phyloP scores from a whole-genome alignment of 1,140 invertebrate species.

The Penaeus japonicus region DNA sequence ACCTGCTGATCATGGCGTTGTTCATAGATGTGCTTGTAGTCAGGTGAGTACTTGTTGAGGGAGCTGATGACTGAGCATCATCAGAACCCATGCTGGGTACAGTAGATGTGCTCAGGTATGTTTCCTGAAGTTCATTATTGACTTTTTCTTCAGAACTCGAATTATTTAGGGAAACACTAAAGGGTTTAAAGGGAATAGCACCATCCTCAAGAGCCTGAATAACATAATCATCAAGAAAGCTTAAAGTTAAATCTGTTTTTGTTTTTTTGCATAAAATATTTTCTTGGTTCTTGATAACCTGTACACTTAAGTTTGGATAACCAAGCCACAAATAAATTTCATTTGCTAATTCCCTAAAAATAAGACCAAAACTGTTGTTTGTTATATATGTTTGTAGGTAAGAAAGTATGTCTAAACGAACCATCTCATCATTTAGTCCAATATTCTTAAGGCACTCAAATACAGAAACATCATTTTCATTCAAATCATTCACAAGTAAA shows the following conservation, averaged over 20 bases:
- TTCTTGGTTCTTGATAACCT: slow-evolving; percentile 23
- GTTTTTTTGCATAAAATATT: slow-evolving; percentile 15
- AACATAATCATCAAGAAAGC: slow-evolving; percentile 40
- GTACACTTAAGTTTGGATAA: slow-evolving; percentile 20
- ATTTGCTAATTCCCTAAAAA: not conserved
- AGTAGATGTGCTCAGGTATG: not conserved
- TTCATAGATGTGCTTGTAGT: slow-evolving; percentile 25
- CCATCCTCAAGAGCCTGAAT: slow-evolving; percentile 21
- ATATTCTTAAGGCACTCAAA: slow-evolving; percentile 52
- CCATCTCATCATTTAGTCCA: slow-evolving; percentile 32
- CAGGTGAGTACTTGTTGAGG: slow-evolving; percentile 26
- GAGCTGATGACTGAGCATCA: slow-evolving; percentile 33
- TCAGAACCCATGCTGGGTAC: slow-evolving; percentile 15
- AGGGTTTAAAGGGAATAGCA: slow-evolving; percentile 23
- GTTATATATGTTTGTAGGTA: not conserved
- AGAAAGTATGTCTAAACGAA: slow-evolving; percentile 22
- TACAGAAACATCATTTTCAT: slow-evolving; percentile 15
- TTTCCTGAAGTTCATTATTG: not conserved
- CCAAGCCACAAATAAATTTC: slow-evolving; percentile 31
- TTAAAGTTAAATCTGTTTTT: slow-evolving; percentile 26
- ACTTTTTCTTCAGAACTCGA: not conserved
- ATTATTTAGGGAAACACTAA: not conserved
- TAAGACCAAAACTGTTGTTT: not conserved
- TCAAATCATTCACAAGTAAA: not conserved
- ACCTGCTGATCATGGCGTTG: slow-evolving; percentile 6